Evolutionary conservation across 2,888 invertebrate genomes (phyloP).

Genomic region (Oscheius myriophilus): DNA sequence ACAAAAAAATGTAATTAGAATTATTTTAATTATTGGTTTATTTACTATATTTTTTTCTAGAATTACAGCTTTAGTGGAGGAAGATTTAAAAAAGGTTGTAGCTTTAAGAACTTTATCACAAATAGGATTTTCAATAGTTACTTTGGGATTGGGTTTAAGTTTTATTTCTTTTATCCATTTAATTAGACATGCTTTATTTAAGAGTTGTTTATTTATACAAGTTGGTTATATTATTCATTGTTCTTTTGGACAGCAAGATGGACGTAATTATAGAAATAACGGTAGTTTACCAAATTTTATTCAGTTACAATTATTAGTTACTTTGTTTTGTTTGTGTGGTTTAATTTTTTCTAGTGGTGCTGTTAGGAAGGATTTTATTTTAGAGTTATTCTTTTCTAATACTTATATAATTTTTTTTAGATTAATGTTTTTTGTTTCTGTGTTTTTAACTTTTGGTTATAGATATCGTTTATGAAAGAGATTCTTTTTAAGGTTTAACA

Average conservation of each 20-base stretch:
- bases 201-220: conserved; percentile 60
- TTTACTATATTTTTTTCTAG: conserved; percentile 60
- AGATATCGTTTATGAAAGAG: conserved; percentile 59
- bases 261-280: conserved; percentile 56
- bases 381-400: conserved; percentile 55
- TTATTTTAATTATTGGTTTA: conserved; percentile 70
- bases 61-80: conserved; percentile 50
- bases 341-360: conserved; percentile 57
- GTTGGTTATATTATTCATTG: conserved; percentile 60
- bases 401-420: conserved; percentile 49
- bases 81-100: conserved; percentile 58
- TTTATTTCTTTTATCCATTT: conserved; percentile 65
- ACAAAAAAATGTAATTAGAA: no score
- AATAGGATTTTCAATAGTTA: conserved; percentile 56
- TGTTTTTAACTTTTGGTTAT: conserved; percentile 60
- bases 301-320: conserved; percentile 53
- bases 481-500: conserved; percentile 55
- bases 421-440: conserved; percentile 53
- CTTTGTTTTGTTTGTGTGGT: conserved; percentile 59
- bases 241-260: conserved; percentile 62
- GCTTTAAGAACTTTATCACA: conserved; percentile 58
- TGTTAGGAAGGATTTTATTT: conserved; percentile 60
- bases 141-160: conserved; percentile 64
- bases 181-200: conserved; percentile 59
- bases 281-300: conserved; percentile 53